phyloP scores from a whole-genome alignment of 2,888 invertebrate species.

The Chymomyza procnemis region DNA sequence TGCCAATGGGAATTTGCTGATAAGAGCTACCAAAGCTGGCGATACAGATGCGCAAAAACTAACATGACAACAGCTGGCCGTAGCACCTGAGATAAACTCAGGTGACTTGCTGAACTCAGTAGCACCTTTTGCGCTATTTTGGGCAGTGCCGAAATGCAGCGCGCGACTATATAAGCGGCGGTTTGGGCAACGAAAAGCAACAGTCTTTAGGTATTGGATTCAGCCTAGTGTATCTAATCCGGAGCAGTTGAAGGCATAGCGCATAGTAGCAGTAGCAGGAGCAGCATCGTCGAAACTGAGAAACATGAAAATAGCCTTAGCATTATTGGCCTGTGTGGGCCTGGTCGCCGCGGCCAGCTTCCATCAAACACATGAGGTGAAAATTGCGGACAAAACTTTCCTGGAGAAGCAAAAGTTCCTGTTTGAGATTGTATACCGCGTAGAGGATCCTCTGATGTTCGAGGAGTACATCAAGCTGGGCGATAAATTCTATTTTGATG shows the following conservation, averaged over 20 bases:
- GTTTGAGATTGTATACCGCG: slow-evolving; percentile 60
- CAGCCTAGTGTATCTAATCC: slow-evolving; percentile 43
- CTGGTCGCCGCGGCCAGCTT: slow-evolving; percentile 57
- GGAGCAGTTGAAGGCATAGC: slow-evolving; percentile 45
- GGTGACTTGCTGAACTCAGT: slow-evolving; percentile 26
- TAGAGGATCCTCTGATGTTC: slow-evolving; percentile 60
- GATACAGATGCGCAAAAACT: slow-evolving; percentile 12
- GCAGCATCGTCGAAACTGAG: slow-evolving; percentile 25
- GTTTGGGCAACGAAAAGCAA: slow-evolving; percentile 22
- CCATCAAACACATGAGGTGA: slow-evolving; percentile 49
- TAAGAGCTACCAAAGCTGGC: slow-evolving; percentile 22
- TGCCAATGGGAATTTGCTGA: slow-evolving; percentile 21
- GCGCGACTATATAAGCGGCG: slow-evolving; percentile 38
- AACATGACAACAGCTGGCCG: slow-evolving; percentile 31
- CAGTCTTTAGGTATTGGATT: slow-evolving; percentile 69
- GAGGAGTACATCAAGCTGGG: slow-evolving; percentile 74
- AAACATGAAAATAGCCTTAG: slow-evolving; percentile 69
- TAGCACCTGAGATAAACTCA: slow-evolving; percentile 44
- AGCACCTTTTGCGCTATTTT: neutral
- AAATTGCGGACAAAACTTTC: slow-evolving; percentile 61
- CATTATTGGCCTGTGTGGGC: slow-evolving; percentile 68
- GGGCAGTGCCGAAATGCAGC: neutral
- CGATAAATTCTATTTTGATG: slow-evolving; percentile 79
- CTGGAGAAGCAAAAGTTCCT: slow-evolving; percentile 68
- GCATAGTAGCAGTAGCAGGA: slow-evolving; percentile 27